These are phyloP conservation scores for Lordiphosa clarofinis DNA, from an alignment of 1,140 invertebrate species.

Conservation along the genomic window DNA sequence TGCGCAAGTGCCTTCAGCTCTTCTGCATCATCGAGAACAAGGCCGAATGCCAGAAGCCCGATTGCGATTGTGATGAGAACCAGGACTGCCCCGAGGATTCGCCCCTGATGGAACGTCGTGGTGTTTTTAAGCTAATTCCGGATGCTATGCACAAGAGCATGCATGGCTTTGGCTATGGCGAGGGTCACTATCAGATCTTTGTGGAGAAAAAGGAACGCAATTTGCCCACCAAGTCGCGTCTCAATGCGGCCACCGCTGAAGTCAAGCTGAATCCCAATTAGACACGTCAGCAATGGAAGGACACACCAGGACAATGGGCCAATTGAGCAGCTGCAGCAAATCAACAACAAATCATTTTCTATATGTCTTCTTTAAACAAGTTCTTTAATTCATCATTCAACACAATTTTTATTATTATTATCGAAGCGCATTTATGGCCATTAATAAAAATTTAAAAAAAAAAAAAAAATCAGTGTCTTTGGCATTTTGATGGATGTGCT, in stretches of 20 bases:
- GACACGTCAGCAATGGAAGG: background rate
- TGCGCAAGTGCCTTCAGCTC: conserved; percentile 65
- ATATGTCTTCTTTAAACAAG: conserved; percentile 36
- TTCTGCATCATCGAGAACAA: conserved; percentile 73
- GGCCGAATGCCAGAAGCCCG: conserved; percentile 26
- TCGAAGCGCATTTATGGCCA: conserved; percentile 41
- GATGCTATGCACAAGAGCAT: conserved; percentile 63
- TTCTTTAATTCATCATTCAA: conserved; percentile 28
- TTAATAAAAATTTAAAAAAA: conserved; percentile 44
- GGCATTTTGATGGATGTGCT: conserved; percentile 53
- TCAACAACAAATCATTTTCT: conserved; percentile 1
- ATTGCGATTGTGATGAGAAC: conserved; percentile 19
- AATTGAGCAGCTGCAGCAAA: conserved; percentile 31
- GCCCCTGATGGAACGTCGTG: conserved; percentile 25
- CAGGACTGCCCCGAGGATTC: conserved; percentile 24
- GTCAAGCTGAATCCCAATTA: conserved; percentile 78
- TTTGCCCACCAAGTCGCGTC: conserved; percentile 61
- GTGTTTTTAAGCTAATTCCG: conserved; percentile 60
- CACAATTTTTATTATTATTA: conserved; percentile 25
- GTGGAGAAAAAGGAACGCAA: conserved; percentile 75
- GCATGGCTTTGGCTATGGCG: conserved; percentile 72
- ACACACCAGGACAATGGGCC: conserved; percentile 45
- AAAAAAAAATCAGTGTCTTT: conserved; percentile 32
- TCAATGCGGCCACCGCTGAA: conserved; percentile 71
- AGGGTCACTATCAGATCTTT: conserved; percentile 73